Conservation (phyloP, 2,113 vertebrate genomes). For the human region DNA sequence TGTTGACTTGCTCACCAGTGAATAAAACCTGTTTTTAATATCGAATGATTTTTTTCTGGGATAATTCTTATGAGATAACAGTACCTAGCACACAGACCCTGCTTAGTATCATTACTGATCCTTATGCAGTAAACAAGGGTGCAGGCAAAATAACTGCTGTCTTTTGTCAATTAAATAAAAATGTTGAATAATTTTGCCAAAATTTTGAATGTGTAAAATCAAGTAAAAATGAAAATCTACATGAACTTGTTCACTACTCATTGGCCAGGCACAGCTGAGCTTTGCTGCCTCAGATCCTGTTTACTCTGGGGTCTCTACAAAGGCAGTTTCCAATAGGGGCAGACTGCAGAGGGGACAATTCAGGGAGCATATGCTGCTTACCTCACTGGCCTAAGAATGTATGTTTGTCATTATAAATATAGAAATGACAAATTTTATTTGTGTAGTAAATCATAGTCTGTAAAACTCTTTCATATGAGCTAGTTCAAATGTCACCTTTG, state of each 20-base stretch:
- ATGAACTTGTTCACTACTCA: not conserved
- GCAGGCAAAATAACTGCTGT: not conserved
- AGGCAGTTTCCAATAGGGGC: not conserved
- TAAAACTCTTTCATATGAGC: not conserved
- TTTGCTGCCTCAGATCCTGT: not conserved
- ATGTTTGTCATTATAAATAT: not conserved
- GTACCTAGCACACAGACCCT: not conserved
- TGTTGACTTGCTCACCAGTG: not conserved
- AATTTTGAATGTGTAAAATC: not conserved
- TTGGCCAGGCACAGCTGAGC: rapidly evolving
- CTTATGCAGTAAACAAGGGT: not conserved
- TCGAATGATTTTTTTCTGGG: not conserved
- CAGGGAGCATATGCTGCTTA: not conserved
- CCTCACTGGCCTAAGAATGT: not conserved
- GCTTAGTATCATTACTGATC: not conserved
- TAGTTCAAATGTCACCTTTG: not conserved
- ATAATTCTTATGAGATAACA: not conserved
- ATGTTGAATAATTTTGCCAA: not conserved
- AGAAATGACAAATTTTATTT: not conserved
- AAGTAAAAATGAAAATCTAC: constrained; percentile 17
- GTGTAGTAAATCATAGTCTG: not conserved
- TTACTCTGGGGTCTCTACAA: not conserved
- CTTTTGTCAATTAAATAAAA: not conserved
- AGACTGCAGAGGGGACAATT: rapidly evolving
- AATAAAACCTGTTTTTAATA: not conserved